Conservation (phyloP, 2,113 vertebrate species). For the Etia nguti region DNA sequence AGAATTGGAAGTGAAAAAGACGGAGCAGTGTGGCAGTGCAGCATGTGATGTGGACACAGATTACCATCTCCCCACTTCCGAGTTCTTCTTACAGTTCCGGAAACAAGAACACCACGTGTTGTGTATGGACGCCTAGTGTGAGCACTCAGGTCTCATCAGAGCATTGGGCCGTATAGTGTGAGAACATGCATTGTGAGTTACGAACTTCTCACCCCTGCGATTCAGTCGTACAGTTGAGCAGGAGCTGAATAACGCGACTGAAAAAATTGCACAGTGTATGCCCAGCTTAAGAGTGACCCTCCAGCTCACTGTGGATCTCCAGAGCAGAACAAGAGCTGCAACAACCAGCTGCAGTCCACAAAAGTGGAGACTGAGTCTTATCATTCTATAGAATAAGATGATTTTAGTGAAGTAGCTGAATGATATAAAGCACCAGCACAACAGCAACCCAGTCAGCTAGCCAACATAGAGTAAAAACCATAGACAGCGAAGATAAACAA, state of each 20-base stretch:
- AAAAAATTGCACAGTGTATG: neutral
- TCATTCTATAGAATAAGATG: neutral
- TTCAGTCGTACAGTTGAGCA: neutral
- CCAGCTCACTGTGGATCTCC: neutral
- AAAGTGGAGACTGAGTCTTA: neutral
- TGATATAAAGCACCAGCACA: neutral
- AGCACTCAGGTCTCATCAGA: neutral
- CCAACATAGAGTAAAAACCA: neutral
- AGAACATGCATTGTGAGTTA: neutral
- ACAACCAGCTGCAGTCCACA: neutral
- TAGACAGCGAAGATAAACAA: neutral
- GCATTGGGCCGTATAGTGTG: neutral
- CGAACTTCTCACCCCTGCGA: accelerated
- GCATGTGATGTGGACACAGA: neutral
- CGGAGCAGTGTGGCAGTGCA: neutral
- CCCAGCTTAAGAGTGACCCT: neutral
- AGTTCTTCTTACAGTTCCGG: neutral
- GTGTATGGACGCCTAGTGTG: neutral
- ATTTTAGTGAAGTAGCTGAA: neutral
- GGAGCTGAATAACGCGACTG: neutral
- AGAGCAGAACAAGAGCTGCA: neutral
- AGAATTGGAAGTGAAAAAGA: neutral
- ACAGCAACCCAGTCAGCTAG: neutral
- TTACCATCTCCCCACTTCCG: accelerated
- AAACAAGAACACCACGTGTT: neutral